Evolutionary conservation across 2,888 invertebrate genomes (phyloP).

Genomic region (Tethea ocularis): DNA sequence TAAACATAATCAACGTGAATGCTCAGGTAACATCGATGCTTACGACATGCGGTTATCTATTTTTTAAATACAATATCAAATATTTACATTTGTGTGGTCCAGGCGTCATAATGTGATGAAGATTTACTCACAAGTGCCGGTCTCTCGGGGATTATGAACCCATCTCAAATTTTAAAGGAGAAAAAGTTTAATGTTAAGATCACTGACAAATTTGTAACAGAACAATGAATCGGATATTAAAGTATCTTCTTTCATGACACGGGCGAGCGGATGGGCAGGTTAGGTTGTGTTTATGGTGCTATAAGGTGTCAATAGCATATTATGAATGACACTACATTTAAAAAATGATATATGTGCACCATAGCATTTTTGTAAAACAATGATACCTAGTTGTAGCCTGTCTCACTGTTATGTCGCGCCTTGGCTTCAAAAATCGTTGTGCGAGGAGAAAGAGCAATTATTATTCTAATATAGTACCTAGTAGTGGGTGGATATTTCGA

Average conservation of each 20-base stretch:
- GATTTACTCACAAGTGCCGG: conserved; percentile 71
- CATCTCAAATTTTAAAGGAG: conserved; percentile 77
- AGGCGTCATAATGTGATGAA: conserved; percentile 61
- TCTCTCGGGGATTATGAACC: conserved; percentile 76
- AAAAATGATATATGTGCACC: too few relatives aligned
- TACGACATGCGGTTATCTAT: conserved; percentile 42
- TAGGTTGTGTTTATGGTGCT: conserved; percentile 52
- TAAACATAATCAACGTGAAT: conserved; percentile 44
- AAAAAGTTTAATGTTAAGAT: conserved; percentile 82
- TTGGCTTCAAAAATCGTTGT: too few relatives aligned
- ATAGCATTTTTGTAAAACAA: too few relatives aligned
- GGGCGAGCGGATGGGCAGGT: conserved; percentile 73
- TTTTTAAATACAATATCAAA: conserved; percentile 51
- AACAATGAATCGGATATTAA: conserved; percentile 83
- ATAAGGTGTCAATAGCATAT: conserved; percentile 20
- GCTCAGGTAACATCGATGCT: conserved; percentile 32
- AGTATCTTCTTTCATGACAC: conserved; percentile 81
- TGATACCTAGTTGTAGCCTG: background rate
- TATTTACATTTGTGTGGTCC: conserved; percentile 77
- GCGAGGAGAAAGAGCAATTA: too few relatives aligned
- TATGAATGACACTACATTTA: too few relatives aligned
- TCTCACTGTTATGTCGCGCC: too few relatives aligned
- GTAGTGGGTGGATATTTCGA: too few relatives aligned
- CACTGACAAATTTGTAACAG: conserved; percentile 84
- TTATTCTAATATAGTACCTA: too few relatives aligned